Conservation (phyloP, 2,888 invertebrate genomes). For the Agrochola lota region DNA sequence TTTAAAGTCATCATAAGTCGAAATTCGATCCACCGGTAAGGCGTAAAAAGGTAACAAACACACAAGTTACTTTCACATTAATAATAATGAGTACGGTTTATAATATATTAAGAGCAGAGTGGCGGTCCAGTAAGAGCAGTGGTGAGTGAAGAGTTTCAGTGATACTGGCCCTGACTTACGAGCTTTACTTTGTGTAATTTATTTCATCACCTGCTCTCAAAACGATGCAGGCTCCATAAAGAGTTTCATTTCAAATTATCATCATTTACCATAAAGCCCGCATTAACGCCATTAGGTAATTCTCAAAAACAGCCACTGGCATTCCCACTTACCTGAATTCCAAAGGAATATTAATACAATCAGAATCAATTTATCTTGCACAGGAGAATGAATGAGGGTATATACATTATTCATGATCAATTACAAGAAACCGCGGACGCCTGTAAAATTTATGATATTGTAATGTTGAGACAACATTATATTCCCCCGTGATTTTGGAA, state of each 20-base stretch:
- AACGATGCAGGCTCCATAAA: not conserved
- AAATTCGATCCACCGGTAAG: no score
- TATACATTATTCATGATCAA: constrained; percentile 76
- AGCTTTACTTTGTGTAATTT: no score
- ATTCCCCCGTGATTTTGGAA: constrained; percentile 42
- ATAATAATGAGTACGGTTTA: no score
- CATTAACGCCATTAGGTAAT: constrained; percentile 41
- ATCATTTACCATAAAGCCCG: not conserved
- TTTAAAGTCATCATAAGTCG: no score
- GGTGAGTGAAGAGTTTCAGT: no score
- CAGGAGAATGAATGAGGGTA: constrained; percentile 64
- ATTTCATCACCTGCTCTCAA: no score
- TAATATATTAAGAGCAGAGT: no score
- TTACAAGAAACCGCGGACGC: constrained; percentile 70
- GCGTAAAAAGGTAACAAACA: no score
- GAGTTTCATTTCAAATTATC: not conserved
- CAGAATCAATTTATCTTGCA: constrained; percentile 73
- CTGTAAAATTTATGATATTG: constrained; percentile 70
- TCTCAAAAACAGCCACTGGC: constrained; percentile 41
- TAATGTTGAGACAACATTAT: constrained; percentile 60
- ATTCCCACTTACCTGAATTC: constrained; percentile 60
- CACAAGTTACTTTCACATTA: no score
- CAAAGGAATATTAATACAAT: constrained; percentile 71
- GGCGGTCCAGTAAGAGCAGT: no score
- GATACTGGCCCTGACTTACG: no score